Conservation (phyloP, 1,140 invertebrate species). For the Anastrepha obliqua region DNA sequence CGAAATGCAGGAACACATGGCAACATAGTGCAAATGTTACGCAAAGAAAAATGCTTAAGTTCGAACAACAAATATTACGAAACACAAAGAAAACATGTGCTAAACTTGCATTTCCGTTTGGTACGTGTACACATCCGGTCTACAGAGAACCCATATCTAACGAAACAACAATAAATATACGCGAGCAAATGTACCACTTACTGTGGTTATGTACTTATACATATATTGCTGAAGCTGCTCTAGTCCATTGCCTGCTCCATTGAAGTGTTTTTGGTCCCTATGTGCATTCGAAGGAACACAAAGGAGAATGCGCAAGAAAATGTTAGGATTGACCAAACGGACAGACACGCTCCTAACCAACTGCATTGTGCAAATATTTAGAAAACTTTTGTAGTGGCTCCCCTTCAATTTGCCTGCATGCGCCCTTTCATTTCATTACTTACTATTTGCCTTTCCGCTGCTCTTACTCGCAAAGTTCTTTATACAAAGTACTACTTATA, state of each 20-base stretch:
- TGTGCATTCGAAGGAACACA: neutral
- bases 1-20: neutral
- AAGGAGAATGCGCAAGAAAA: neutral
- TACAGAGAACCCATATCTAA: conserved; percentile 29
- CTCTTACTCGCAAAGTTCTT: conserved; percentile 37
- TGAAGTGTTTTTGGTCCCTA: neutral
- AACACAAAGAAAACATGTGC: conserved; percentile 57
- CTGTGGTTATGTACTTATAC: neutral
- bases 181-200: neutral
- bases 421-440: neutral
- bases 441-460: neutral
- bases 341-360: neutral
- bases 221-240: neutral
- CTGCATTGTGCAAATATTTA: conserved; percentile 47
- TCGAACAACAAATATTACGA: conserved; percentile 37
- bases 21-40: neutral
- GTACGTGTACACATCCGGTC: conserved; percentile 54
- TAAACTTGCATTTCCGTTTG: conserved; percentile 58
- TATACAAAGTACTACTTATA: neutral
- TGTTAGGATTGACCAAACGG: conserved; percentile 6
- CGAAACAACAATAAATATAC: neutral
- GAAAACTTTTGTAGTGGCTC: conserved; percentile 49
- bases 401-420: conserved; percentile 21
- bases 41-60: conserved; percentile 48
- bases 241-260: neutral